Conservation (phyloP, 2,797 vertebrate genomes). For the Characodon lateralis region DNA sequence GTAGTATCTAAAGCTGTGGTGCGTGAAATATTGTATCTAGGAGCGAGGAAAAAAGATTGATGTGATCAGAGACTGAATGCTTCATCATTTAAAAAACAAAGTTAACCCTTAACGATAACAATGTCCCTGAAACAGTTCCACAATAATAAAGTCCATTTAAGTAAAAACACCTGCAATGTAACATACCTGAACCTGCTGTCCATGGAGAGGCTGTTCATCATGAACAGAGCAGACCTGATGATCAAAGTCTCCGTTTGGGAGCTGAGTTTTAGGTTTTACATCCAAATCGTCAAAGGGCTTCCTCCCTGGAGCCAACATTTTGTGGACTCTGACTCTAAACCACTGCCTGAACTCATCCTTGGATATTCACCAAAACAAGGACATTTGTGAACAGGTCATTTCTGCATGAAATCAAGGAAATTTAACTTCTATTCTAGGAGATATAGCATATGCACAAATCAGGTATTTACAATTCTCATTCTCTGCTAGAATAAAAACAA, state of each 20-base stretch:
- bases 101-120: neutral
- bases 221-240: conserved; percentile 55
- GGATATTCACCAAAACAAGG: neutral
- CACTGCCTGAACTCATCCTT: conserved; percentile 93
- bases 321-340: conserved; percentile 88
- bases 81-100: neutral
- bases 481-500: conserved; percentile 1
- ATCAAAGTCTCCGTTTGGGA: conserved; percentile 75
- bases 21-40: conserved; percentile 89
- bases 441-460: neutral
- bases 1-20: conserved; percentile 90
- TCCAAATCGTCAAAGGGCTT: conserved; percentile 78
- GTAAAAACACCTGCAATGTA: neutral
- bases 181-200: conserved; percentile 53
- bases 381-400: neutral
- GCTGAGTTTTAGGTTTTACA: conserved; percentile 54
- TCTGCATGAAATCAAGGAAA: neutral
- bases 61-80: neutral
- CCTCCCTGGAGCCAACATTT: conserved; percentile 80
- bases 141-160: neutral
- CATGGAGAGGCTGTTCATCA: conserved; percentile 57
- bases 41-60: neutral
- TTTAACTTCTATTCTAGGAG: neutral
- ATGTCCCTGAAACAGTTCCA: neutral
- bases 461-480: neutral